A percentile compares a stretch with the other conserved stretches of the same genome.
phyloP scores from a whole-genome alignment of 2,888 invertebrate species.

The Drosophila colorata region DNA sequence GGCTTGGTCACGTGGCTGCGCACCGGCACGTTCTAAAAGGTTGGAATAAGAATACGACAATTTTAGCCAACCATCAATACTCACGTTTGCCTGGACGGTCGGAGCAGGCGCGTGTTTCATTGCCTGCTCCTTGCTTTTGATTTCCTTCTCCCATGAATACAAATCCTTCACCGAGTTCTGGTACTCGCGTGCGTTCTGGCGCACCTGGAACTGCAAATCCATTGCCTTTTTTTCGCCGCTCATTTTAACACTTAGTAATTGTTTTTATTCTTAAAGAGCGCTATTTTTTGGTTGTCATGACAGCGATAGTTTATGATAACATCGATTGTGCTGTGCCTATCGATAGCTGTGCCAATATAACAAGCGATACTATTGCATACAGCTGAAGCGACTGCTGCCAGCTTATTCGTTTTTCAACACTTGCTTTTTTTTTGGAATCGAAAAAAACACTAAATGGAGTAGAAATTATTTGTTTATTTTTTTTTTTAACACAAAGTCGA shows the following conservation, averaged over 20 bases:
- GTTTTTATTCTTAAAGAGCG: conserved; percentile 40
- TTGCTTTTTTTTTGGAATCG: conserved; percentile 7
- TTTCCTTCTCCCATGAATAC: conserved; percentile 83
- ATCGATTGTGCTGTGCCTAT: conserved; percentile 9
- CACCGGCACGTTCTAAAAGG: conserved; percentile 54
- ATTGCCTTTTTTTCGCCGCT: conserved; percentile 66
- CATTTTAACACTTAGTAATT: conserved; percentile 43
- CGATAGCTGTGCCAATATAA: conserved; percentile 2
- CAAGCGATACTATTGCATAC: conserved; percentile 10
- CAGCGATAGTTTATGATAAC: conserved; percentile 26
- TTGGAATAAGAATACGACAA: neutral
- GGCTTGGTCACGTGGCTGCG: conserved; percentile 62
- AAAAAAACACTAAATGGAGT: conserved; percentile 13
- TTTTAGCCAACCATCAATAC: conserved; percentile 14
- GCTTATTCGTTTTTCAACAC: conserved; percentile 25
- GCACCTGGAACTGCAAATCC: conserved; percentile 85
- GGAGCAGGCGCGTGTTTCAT: conserved; percentile 57
- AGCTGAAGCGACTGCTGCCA: neutral
- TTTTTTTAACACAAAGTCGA: neutral
- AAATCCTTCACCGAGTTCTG: conserved; percentile 79
- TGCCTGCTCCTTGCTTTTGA: conserved; percentile 82
- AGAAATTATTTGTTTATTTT: conserved; percentile 28
- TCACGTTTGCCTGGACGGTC: conserved; percentile 45
- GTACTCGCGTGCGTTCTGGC: conserved; percentile 78
- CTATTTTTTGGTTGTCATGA: conserved; percentile 57